phyloP scores from a whole-genome alignment of 2,797 vertebrate species.

The Liparis tanakae region DNA sequence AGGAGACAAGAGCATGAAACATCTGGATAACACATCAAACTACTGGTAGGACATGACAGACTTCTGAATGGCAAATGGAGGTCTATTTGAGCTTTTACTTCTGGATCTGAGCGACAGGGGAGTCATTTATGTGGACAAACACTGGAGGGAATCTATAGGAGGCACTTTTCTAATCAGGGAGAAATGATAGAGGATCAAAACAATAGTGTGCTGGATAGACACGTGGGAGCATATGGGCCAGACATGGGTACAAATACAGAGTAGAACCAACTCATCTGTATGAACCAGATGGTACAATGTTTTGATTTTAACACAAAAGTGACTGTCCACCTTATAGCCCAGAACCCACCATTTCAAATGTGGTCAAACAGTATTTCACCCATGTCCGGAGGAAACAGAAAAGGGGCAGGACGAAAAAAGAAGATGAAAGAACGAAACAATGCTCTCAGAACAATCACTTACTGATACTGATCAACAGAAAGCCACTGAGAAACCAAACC shows the following conservation, averaged over 20 bases:
- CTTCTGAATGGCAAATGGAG: neutral
- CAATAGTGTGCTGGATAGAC: neutral
- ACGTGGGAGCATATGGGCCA: neutral
- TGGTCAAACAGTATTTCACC: constrained; percentile 33
- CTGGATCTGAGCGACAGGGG: neutral
- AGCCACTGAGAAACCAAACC: constrained; percentile 83
- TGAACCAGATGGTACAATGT: neutral
- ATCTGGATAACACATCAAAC: neutral
- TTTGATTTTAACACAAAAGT: neutral
- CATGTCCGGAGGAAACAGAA: constrained; percentile 35
- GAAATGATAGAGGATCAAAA: constrained; percentile 1
- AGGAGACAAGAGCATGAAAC: constrained; percentile 2
- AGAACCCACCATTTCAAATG: neutral
- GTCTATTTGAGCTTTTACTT: neutral
- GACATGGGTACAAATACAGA: constrained; percentile 54
- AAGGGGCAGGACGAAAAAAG: constrained; percentile 20
- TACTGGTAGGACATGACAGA: neutral
- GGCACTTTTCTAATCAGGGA: constrained; percentile 7
- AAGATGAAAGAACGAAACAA: constrained; percentile 22
- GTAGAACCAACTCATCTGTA: constrained; percentile 3
- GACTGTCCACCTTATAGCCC: neutral
- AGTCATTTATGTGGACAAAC: neutral
- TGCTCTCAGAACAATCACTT: constrained; percentile 77
- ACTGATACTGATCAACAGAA: constrained; percentile 86
- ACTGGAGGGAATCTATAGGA: constrained; percentile 20